Evolutionary conservation across 53 echinoderm and acorn worm species (phyloP).

Genomic region (Hippasteria phrygiana): DNA sequence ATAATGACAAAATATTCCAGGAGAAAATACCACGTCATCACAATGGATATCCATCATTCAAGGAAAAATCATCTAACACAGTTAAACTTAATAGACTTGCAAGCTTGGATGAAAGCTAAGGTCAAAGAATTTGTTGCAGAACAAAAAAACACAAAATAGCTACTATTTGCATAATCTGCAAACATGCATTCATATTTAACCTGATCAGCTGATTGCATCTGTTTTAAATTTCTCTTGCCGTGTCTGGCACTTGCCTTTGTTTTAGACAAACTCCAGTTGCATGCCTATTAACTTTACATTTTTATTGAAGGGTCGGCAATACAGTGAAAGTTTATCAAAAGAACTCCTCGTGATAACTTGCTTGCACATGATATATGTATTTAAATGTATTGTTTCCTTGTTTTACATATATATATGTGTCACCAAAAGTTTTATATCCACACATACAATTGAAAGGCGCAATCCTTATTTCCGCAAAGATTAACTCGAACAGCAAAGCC

Average conservation of each 20-base stretch:
- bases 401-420: background rate
- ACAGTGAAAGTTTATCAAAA: background rate
- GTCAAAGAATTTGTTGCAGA: constrained; percentile 1
- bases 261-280: background rate
- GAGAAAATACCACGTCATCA: constrained; percentile 40
- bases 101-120: constrained; percentile 30
- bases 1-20: constrained; percentile 61
- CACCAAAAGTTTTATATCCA: background rate
- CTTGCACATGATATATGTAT: background rate
- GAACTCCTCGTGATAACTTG: background rate
- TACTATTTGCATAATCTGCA: background rate
- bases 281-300: background rate
- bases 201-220: background rate
- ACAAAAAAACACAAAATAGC: background rate
- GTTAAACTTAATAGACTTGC: constrained; percentile 22
- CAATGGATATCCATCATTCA: constrained; percentile 29
- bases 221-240: background rate
- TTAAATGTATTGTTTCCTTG: background rate
- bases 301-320: background rate
- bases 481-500: background rate
- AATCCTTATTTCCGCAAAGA: background rate
- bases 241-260: background rate
- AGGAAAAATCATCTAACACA: constrained; percentile 40
- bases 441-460: background rate
- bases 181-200: background rate